Evolutionary conservation across 2,888 invertebrate species (phyloP).

Genomic region (Pardosa pseudoannulata): DNA sequence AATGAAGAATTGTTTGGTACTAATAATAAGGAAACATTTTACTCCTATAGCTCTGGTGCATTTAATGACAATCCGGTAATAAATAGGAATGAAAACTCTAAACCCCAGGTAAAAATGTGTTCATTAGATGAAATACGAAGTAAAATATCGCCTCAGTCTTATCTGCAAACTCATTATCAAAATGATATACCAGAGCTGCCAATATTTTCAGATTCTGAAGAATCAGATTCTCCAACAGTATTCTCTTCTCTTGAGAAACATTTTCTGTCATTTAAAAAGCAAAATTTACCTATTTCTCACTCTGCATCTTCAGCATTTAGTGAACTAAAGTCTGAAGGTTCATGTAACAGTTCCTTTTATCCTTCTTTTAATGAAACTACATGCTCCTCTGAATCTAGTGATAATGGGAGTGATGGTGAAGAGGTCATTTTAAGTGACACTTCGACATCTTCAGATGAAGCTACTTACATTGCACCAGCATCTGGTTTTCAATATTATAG

Average conservation of each 20-base stretch:
- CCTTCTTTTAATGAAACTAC: constrained; percentile 42
- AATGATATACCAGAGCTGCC: constrained; percentile 26
- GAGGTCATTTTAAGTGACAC: constrained; percentile 63
- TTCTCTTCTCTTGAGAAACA: constrained; percentile 43
- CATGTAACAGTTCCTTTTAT: constrained; percentile 45
- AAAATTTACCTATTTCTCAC: constrained; percentile 29
- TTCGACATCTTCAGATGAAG: constrained; percentile 71
- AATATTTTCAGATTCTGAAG: constrained; percentile 27
- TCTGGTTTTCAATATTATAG: constrained; percentile 45
- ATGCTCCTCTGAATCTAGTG: constrained; percentile 73
- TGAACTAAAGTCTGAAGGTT: constrained; percentile 19
- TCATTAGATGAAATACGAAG: neutral
- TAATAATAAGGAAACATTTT: constrained; percentile 25
- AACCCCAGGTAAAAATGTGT: neutral
- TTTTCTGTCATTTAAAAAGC: constrained; percentile 31
- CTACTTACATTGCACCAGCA: constrained; percentile 62
- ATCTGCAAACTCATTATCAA: neutral
- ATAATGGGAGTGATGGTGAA: constrained; percentile 76
- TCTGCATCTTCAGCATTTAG: constrained; percentile 39
- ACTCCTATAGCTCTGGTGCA: neutral
- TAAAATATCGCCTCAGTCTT: neutral
- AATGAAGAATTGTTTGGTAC: constrained; percentile 75
- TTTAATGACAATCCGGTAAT: neutral
- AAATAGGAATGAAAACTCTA: constrained; percentile 7
- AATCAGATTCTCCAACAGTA: constrained; percentile 9